phyloP scores from a whole-genome alignment of 2,888 invertebrate species.

The Eupsilia transversa region DNA sequence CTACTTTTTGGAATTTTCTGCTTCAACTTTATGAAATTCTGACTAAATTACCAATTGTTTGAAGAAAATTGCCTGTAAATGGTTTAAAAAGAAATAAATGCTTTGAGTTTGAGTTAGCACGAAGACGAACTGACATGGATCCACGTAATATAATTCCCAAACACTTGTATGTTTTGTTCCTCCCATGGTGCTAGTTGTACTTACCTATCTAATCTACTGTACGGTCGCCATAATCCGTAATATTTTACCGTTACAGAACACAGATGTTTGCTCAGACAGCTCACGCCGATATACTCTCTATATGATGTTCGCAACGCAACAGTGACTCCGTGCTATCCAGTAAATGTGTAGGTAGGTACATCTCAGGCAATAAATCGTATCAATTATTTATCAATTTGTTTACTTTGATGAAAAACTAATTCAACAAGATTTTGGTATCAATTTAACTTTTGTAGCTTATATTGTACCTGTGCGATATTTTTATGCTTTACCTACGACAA shows the following conservation, averaged over 20 bases:
- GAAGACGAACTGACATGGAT: neutral
- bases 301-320: constrained; percentile 33
- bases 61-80: neutral
- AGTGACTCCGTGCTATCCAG: constrained; percentile 32
- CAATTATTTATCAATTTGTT: neutral
- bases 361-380: neutral
- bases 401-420: neutral
- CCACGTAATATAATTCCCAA: neutral
- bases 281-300: constrained; percentile 39
- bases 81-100: neutral
- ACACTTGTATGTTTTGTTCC: neutral
- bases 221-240: constrained; percentile 28
- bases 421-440: neutral
- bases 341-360: constrained; percentile 4
- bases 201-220: neutral
- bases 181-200: neutral
- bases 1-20: neutral
- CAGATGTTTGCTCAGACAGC: constrained; percentile 36
- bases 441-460: neutral
- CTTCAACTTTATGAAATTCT: neutral
- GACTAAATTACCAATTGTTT: neutral
- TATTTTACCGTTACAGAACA: constrained; percentile 31
- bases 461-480: neutral
- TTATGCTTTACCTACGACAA: neutral
- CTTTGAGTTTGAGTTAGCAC: neutral